These are phyloP conservation scores for Halyomorpha halys DNA, from an alignment of 1,140 invertebrate genomes.

Conservation along the genomic window DNA sequence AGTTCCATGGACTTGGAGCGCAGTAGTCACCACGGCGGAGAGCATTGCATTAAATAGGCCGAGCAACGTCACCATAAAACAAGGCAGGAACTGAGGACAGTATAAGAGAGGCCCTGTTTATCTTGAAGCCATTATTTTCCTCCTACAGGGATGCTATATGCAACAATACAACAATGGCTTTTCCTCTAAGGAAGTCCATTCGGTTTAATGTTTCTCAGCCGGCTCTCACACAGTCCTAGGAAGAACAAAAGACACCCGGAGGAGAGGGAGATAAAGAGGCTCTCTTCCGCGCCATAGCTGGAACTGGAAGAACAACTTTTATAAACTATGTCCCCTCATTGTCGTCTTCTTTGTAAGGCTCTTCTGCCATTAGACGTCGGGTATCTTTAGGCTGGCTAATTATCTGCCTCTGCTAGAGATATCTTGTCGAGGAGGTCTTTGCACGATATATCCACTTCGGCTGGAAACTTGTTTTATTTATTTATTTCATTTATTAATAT, in stretches of 20 bases:
- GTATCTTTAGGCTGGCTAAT: too few species aligned
- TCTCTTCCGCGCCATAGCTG: too few species aligned
- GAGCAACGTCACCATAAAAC: conserved; percentile 2
- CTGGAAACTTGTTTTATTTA: too few species aligned
- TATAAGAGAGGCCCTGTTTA: conserved; percentile 24
- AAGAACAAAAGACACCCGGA: conserved; percentile 2
- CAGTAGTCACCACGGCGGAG: neutral
- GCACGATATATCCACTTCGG: too few species aligned
- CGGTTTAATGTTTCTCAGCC: conserved; percentile 7
- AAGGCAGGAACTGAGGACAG: neutral
- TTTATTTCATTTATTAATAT: too few species aligned
- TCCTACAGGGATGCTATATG: neutral
- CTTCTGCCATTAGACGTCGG: too few species aligned
- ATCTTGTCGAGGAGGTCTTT: too few species aligned
- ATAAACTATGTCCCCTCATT: too few species aligned
- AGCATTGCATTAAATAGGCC: neutral
- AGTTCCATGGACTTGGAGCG: neutral
- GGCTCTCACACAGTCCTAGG: conserved; percentile 5
- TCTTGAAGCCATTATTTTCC: conserved; percentile 26
- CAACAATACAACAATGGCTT: conserved; percentile 26
- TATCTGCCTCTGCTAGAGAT: too few species aligned
- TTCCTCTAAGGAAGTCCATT: conserved; percentile 20
- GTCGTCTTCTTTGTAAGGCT: too few species aligned
- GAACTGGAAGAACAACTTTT: too few species aligned
- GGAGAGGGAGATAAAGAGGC: neutral